Conservation (phyloP, 2,888 invertebrate genomes). For the Parthenolecanium corni region DNA sequence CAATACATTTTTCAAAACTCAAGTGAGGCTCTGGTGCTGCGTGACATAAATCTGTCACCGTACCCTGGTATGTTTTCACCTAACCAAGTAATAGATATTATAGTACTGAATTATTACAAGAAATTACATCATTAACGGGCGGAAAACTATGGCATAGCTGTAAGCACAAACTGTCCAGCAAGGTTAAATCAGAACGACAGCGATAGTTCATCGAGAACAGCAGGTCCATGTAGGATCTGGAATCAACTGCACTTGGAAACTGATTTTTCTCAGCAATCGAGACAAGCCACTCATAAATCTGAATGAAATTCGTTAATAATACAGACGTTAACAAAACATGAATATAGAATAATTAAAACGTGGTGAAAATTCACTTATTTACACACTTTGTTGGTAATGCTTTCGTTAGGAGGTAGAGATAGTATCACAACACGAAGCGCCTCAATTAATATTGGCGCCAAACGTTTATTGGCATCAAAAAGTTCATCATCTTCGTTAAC, state of each 20-base stretch:
- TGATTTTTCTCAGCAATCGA: slow-evolving; percentile 37
- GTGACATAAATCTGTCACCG: too few relatives aligned
- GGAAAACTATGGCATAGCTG: slow-evolving; percentile 41
- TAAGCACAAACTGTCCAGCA: slow-evolving; percentile 41
- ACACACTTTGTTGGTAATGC: slow-evolving; percentile 10
- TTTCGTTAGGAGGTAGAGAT: slow-evolving; percentile 2
- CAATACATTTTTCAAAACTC: not conserved
- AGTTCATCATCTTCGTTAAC: slow-evolving; percentile 37
- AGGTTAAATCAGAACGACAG: slow-evolving; percentile 38
- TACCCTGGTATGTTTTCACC: too few relatives aligned
- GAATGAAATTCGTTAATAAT: not conserved
- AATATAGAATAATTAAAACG: not conserved
- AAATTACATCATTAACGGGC: slow-evolving; percentile 40
- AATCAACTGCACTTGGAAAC: slow-evolving; percentile 35
- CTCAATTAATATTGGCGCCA: slow-evolving; percentile 34
- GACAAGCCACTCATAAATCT: slow-evolving; percentile 41
- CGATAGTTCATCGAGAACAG: slow-evolving; percentile 38
- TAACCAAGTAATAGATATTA: not conserved
- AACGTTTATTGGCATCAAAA: slow-evolving; percentile 33
- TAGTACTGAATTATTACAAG: not conserved
- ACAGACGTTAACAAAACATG: not conserved
- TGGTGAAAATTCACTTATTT: not conserved
- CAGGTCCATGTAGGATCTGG: slow-evolving; percentile 38
- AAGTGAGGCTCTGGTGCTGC: too few relatives aligned
- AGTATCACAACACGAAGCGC: slow-evolving; percentile 3